These are phyloP conservation scores for Phallusia fumigata DNA, from an alignment of 23 tunicate species.

Conservation along the genomic window DNA sequence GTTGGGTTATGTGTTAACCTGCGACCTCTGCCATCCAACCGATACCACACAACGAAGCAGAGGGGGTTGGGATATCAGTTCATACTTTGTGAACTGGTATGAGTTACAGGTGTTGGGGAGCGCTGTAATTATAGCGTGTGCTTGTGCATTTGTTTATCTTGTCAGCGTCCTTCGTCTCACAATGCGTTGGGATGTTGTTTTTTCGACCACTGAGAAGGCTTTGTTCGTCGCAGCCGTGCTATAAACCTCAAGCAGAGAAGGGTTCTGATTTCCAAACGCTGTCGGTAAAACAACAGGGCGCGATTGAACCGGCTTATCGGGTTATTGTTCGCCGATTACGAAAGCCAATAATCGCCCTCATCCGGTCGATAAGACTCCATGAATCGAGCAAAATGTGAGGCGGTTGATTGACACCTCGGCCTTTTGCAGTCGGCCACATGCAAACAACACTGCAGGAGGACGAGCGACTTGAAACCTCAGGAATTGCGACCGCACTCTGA, in stretches of 20 bases:
- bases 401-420: too few species aligned
- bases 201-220: background rate
- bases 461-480: too few species aligned
- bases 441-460: too few species aligned
- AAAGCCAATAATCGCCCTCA: background rate
- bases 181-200: background rate
- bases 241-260: background rate
- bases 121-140: background rate
- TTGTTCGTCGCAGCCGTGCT: background rate
- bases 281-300: background rate
- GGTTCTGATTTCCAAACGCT: background rate
- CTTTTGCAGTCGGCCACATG: too few species aligned
- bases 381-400: background rate
- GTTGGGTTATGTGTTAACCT: background rate
- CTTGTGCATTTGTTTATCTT: background rate
- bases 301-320: background rate
- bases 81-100: background rate
- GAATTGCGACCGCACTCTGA: too few species aligned
- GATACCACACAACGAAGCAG: background rate
- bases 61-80: background rate
- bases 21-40: background rate
- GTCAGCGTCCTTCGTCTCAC: background rate
- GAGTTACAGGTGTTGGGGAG: background rate
- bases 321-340: slow-evolving; percentile 9
- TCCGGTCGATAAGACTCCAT: background rate